phyloP scores from a whole-genome alignment of 2,113 vertebrate species.

The Oncorhynchus mykiss region DNA sequence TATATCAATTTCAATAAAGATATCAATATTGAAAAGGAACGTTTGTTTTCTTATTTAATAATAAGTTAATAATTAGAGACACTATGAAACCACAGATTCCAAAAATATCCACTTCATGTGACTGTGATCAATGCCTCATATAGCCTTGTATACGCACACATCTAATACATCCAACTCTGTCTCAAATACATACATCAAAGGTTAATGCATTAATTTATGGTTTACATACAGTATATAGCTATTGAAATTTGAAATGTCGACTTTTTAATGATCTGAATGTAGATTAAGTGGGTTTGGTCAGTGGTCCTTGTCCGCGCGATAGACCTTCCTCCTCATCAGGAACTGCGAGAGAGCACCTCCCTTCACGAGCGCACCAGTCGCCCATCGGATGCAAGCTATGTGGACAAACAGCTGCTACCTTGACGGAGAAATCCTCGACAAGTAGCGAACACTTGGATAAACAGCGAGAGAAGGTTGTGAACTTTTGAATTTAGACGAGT shows the following conservation, averaged over 20 bases:
- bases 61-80: not conserved
- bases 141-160: not conserved
- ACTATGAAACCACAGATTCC: not conserved
- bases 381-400: constrained; percentile 48
- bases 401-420: constrained; percentile 35
- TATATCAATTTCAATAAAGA: not conserved
- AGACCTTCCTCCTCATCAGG: constrained; percentile 72
- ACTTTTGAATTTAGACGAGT: constrained; percentile 9
- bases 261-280: not conserved
- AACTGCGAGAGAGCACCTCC: constrained; percentile 72
- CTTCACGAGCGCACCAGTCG: constrained; percentile 45
- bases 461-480: constrained; percentile 13
- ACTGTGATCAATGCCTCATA: not conserved
- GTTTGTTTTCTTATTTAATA: not conserved
- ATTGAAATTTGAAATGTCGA: not conserved
- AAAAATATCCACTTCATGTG: not conserved
- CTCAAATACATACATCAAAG: not conserved
- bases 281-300: constrained; percentile 18
- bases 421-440: constrained; percentile 12
- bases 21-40: not conserved
- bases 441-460: not conserved
- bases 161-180: not conserved
- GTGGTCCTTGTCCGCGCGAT: constrained; percentile 53
- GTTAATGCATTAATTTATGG: too few species aligned
- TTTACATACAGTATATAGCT: too few species aligned